Conservation (phyloP, 1,140 invertebrate genomes). For the Scaptomyza montana region DNA sequence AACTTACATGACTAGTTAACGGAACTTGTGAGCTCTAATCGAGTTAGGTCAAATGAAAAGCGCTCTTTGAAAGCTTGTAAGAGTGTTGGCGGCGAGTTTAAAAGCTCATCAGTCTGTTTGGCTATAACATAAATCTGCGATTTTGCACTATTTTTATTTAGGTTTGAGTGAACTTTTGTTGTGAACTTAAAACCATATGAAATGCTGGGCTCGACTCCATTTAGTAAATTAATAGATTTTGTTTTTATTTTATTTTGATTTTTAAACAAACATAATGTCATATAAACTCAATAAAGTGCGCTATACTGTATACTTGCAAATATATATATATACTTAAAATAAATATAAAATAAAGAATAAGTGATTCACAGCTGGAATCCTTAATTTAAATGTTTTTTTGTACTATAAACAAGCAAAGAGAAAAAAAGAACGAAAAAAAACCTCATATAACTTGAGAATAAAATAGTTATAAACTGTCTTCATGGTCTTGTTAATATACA, state of each 20-base stretch:
- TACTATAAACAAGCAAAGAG: neutral
- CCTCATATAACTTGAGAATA: slow-evolving; percentile 19
- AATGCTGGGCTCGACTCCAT: no score
- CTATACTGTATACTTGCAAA: slow-evolving; percentile 44
- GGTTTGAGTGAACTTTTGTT: no score
- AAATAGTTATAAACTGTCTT: slow-evolving; percentile 39
- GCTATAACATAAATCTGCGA: no score
- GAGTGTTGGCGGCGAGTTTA: no score
- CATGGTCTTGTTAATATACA: slow-evolving; percentile 36
- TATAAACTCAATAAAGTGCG: slow-evolving; percentile 40
- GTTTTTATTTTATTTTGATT: neutral
- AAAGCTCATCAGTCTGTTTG: no score
- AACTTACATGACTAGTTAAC: no score
- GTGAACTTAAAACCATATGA: no score
- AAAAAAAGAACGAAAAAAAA: slow-evolving; percentile 16
- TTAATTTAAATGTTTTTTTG: slow-evolving; percentile 17
- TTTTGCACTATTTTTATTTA: no score
- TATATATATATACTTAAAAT: slow-evolving; percentile 19
- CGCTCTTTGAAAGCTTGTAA: no score
- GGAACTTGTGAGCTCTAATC: no score
- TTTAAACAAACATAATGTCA: slow-evolving; percentile 8
- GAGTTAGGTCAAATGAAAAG: no score
- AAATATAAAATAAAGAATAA: slow-evolving; percentile 20
- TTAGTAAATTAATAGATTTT: neutral
- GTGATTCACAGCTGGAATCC: slow-evolving; percentile 10